These are phyloP conservation scores for Macropus fuliginosus DNA, from an alignment of 2,797 vertebrate genomes.

Conservation along the genomic window DNA sequence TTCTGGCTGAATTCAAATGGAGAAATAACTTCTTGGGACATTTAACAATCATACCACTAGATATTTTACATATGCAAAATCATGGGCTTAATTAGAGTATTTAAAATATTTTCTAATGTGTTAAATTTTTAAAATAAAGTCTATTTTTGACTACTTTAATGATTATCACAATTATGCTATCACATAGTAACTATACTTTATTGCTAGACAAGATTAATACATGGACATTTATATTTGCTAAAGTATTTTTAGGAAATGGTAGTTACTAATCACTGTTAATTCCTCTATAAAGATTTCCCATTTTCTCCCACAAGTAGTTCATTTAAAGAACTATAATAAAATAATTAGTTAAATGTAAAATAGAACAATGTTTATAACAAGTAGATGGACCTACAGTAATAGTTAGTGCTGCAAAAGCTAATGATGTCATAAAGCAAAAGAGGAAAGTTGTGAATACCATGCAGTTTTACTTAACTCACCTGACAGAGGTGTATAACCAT, in stretches of 20 bases:
- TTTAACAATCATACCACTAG: constrained; percentile 31
- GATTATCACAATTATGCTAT: constrained; percentile 55
- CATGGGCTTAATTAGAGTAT: constrained; percentile 49
- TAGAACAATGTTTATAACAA: constrained; percentile 53
- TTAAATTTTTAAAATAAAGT: constrained; percentile 45
- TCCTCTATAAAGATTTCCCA: constrained; percentile 47
- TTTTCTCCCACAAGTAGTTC: constrained; percentile 52
- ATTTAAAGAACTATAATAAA: constrained; percentile 37
- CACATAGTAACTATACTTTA: constrained; percentile 43
- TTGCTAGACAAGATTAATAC: constrained; percentile 44
- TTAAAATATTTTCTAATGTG: constrained; percentile 50
- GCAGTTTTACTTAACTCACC: constrained; percentile 92
- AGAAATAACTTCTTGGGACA: constrained; percentile 50
- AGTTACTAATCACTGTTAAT: constrained; percentile 64
- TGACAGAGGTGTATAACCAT: constrained; percentile 99
- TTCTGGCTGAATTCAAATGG: constrained; percentile 19
- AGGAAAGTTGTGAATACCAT: constrained; percentile 84
- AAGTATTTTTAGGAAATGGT: constrained; percentile 46
- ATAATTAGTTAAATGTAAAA: constrained; percentile 56
- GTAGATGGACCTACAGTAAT: constrained; percentile 85
- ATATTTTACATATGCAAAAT: constrained; percentile 31
- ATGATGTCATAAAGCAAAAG: constrained; percentile 79
- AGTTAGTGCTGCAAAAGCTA: constrained; percentile 81
- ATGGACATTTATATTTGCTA: constrained; percentile 42
- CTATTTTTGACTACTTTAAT: constrained; percentile 41